Percentiles rank a stretch among this genome's conserved stretches.
These are phyloP conservation scores for Ophraella communa DNA, from an alignment of 2,888 invertebrate genomes.

Conservation along the genomic window DNA sequence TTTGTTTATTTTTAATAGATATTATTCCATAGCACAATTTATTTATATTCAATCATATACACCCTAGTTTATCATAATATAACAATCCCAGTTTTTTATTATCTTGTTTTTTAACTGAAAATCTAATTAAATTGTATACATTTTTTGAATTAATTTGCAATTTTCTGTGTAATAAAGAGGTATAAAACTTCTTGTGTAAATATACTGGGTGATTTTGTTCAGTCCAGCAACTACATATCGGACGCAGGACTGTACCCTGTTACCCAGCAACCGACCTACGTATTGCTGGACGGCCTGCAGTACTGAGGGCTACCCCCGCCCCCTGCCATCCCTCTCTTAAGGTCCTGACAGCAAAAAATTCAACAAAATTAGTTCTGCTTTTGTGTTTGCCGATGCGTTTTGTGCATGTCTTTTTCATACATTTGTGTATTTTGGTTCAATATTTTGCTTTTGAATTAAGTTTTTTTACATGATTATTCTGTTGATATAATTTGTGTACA, in stretches of 20 bases:
- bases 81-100: too few species aligned
- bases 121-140: too few species aligned
- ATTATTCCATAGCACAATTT: too few species aligned
- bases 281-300: conserved; percentile 69
- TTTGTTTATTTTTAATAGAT: too few species aligned
- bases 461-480: too few species aligned
- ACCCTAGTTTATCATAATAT: too few species aligned
- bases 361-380: conserved; percentile 22
- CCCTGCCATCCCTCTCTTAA: conserved; percentile 55
- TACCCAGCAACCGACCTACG: conserved; percentile 61
- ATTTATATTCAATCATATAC: too few species aligned
- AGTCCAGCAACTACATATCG: conserved; percentile 61
- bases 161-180: neutral
- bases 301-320: conserved; percentile 64
- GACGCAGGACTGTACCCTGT: conserved; percentile 64
- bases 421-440: neutral
- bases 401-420: conserved; percentile 15
- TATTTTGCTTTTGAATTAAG: too few species aligned
- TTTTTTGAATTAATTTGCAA: neutral
- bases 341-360: conserved; percentile 48
- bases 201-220: conserved; percentile 41
- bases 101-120: too few species aligned
- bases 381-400: conserved; percentile 33
- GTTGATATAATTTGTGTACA: too few species aligned
- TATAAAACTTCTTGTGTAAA: conserved; percentile 17